phyloP scores from a whole-genome alignment of 1,140 invertebrate genomes.

The Camponotus floridanus region DNA sequence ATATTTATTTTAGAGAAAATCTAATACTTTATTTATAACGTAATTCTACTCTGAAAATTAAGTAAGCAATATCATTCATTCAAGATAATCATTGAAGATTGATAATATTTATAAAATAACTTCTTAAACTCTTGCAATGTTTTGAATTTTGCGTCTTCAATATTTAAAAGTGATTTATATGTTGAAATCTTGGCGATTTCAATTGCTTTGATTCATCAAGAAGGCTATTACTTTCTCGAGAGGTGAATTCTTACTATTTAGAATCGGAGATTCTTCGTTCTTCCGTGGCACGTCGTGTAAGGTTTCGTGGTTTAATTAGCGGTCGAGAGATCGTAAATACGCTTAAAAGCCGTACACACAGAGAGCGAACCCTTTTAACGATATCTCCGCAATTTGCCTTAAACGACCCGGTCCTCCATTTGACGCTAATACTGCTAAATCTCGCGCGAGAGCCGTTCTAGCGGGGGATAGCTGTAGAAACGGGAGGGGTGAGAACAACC shows the following conservation, averaged over 20 bases:
- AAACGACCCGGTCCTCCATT: constrained; percentile 66
- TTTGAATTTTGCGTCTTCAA: neutral
- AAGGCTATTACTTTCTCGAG: constrained; percentile 43
- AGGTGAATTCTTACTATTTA: constrained; percentile 42
- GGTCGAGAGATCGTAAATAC: constrained; percentile 69
- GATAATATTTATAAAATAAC: constrained; percentile 3
- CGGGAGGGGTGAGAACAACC: neutral
- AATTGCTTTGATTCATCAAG: constrained; percentile 30
- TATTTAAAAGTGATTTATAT: constrained; percentile 43
- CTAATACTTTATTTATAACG: neutral
- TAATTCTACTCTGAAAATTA: constrained; percentile 11
- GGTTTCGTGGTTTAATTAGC: constrained; percentile 65
- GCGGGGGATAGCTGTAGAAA: constrained; percentile 32
- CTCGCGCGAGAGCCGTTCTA: constrained; percentile 64
- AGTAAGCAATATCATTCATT: neutral
- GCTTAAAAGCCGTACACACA: constrained; percentile 58
- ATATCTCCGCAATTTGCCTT: constrained; percentile 73
- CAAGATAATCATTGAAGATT: constrained; percentile 10
- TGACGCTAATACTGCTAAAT: constrained; percentile 74
- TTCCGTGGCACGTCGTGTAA: constrained; percentile 23
- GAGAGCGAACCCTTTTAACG: constrained; percentile 61
- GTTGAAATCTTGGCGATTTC: constrained; percentile 31
- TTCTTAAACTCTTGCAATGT: neutral
- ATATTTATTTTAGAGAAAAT: neutral
- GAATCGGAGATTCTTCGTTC: constrained; percentile 17